Evolutionary conservation across 1,140 invertebrate genomes (phyloP).

Genomic region (Brachionus plicatilis): DNA sequence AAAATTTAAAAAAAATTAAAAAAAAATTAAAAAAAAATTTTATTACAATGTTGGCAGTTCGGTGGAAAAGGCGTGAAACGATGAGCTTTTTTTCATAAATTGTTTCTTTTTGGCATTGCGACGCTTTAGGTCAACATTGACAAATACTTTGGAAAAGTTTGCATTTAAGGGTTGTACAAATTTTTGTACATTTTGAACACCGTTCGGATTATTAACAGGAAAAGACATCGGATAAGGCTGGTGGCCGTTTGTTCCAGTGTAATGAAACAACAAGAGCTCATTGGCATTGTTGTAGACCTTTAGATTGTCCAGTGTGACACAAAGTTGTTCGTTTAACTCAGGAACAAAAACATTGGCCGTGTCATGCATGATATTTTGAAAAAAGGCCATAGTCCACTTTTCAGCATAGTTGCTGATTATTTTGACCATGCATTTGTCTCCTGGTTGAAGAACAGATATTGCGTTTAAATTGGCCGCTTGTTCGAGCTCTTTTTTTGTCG

Average conservation of each 20-base stretch:
- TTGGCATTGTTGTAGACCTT: conserved; percentile 29
- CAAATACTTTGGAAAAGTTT: conserved; percentile 24
- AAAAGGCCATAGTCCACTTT: conserved; percentile 38
- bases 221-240: neutral
- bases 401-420: conserved; percentile 13
- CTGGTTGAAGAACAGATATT: conserved; percentile 12
- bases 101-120: conserved; percentile 25
- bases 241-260: neutral
- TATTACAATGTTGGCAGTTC: conserved; percentile 28
- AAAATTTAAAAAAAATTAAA: neutral
- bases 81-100: conserved; percentile 39
- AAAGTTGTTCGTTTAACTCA: conserved; percentile 27
- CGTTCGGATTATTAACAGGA: neutral
- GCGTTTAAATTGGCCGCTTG: conserved; percentile 33
- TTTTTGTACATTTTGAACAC: conserved; percentile 41
- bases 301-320: conserved; percentile 14
- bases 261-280: neutral
- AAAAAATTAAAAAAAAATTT: neutral
- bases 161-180: conserved; percentile 34
- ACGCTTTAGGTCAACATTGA: conserved; percentile 3
- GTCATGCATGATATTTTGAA: conserved; percentile 31
- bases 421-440: conserved; percentile 37
- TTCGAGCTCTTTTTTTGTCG: conserved; percentile 37
- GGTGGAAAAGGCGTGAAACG: conserved; percentile 30
- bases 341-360: conserved; percentile 29